Evolutionary conservation across 2,888 invertebrate species (phyloP), one percentile per base, ranked within the genome.

Genomic region (Drosophila emarginata): DNA sequence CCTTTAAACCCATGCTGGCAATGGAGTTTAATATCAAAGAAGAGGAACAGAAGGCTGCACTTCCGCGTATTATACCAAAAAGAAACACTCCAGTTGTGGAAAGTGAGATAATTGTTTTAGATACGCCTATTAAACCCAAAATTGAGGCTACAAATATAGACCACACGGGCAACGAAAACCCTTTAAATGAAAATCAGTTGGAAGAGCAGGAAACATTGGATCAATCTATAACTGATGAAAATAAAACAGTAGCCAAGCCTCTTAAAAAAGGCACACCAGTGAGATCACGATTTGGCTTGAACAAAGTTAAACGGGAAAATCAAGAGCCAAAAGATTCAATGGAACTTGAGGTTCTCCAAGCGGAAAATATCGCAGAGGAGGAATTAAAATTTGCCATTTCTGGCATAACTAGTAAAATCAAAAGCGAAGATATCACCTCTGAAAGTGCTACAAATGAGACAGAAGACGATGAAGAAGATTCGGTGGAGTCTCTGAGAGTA

Each of bases 11-110:
- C 7, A 73, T 87, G 23, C 77, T 76, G 11, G 84, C 79, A 61
- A 73, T 87, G 73, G 90, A 91, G 69, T 87, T 89, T 59, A 64
- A 80, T 7, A 85, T 90, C 26, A 79, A 72, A 14, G 79, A 88
- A 50, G 79, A 74, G 11, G 80, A 90, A 23, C 61, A 87, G 1
- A 61, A 88, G 40, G 72, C 69, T n/a, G 90, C 89, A 0, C 64
- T 74, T 53, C 90, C 91, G 2, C 78, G 89, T 52, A 87, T 90
- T 45, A 74, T 76, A 45, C 4, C 45, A 6, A 21, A 65, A 6
- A 21, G 36, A 6, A 37, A 21, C n/a, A 59, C 21, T 32, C 32
- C 53, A 52, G 39, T 39, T 52, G 14, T 15, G n/a, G 28, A 32
- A 37, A 18, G 52, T 39, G 74, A 74, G 21, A 28, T 57, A 2